phyloP scores from a whole-genome alignment of 2,113 vertebrate species.

The Haemorhous mexicanus region DNA sequence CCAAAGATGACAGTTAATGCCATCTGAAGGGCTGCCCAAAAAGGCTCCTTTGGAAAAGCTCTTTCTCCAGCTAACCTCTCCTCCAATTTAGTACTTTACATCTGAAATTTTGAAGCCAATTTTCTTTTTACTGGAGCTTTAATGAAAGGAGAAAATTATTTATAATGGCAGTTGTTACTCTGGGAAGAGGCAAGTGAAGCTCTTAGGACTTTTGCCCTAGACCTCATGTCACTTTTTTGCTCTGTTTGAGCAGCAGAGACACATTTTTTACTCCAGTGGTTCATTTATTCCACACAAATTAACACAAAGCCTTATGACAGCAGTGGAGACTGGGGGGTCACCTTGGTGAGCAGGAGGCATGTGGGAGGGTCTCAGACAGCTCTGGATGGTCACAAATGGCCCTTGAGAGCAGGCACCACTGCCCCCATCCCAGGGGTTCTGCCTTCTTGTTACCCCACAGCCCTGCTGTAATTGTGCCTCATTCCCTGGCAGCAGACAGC shows the following conservation, averaged over 20 bases:
- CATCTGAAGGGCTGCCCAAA: constrained; percentile 1
- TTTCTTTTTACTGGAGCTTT: constrained; percentile 18
- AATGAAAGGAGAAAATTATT: constrained; percentile 38
- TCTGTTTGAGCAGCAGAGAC: not conserved
- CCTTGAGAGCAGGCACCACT: not conserved
- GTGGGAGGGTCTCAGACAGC: not conserved
- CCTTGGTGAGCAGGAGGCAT: not conserved
- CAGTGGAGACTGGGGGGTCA: not conserved
- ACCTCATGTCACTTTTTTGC: not conserved
- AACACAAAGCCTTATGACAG: not conserved
- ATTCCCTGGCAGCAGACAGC: fast-evolving
- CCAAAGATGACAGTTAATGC: not conserved
- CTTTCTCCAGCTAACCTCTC: constrained; percentile 3
- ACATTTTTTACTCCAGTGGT: not conserved
- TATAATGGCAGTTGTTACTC: not conserved
- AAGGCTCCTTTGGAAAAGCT: not conserved
- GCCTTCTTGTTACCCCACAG: no score
- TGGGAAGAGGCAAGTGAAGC: not conserved
- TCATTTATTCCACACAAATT: not conserved
- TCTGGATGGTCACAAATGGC: not conserved
- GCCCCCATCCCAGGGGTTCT: not conserved
- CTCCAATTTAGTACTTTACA: constrained; percentile 18
- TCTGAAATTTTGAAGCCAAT: constrained; percentile 21
- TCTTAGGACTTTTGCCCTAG: not conserved
- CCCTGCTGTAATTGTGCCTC: not conserved